These are phyloP conservation scores for Spea multiplicata DNA, from an alignment of 2,113 vertebrate species.

Conservation along the genomic window DNA sequence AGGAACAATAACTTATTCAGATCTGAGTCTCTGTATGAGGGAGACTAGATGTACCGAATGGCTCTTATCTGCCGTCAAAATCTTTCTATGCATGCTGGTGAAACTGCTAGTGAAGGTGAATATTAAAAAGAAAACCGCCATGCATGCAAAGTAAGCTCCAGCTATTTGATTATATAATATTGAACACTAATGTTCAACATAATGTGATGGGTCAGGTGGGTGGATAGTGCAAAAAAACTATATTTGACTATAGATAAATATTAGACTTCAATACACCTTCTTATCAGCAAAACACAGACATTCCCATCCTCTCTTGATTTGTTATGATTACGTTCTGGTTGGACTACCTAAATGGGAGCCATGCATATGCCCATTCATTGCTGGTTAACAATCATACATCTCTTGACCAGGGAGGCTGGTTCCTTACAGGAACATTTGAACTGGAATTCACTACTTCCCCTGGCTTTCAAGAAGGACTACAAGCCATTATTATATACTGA, in stretches of 20 bases:
- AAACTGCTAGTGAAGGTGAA: no score
- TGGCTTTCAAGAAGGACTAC: constrained; percentile 73
- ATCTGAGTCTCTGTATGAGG: no score
- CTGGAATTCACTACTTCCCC: constrained; percentile 80
- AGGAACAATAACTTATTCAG: no score
- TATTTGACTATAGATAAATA: constrained; percentile 62
- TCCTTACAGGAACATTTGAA: constrained; percentile 66
- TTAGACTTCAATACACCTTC: constrained; percentile 93
- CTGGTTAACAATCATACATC: constrained; percentile 88
- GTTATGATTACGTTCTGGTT: constrained; percentile 89
- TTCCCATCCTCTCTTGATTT: constrained; percentile 76
- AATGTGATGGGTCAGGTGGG: no score
- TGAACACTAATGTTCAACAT: no score
- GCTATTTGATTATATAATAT: no score
- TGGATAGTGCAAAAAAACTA: no score
- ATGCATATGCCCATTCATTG: constrained; percentile 69
- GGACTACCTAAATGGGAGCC: constrained; percentile 80
- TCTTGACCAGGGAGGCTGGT: constrained; percentile 62
- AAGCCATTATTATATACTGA: constrained; percentile 53
- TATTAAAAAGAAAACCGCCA: no score
- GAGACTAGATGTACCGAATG: no score
- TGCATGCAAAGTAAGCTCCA: no score
- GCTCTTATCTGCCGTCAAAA: no score
- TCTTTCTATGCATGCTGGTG: no score
- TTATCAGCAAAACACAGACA: constrained; percentile 84